Base-by-base conservation (phyloP, 2,797 vertebrate species). In the Molossus molossus region DNA sequence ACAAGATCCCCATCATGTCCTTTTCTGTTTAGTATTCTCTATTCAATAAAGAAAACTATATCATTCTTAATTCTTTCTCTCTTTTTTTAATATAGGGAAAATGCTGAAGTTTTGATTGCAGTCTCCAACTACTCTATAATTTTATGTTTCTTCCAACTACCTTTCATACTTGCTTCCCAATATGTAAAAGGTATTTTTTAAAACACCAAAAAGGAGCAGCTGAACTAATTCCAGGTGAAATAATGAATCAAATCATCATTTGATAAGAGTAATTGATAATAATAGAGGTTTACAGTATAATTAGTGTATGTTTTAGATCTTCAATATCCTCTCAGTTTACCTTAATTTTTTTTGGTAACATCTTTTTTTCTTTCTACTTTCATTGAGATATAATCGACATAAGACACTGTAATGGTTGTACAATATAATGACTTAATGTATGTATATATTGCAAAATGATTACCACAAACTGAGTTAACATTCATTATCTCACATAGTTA, bases 391-490 rank as follows among this genome's bases (percentile, higher is more conserved):
- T 14, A 73, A 87, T 21, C 29, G 37, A 91, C 18, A 65, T n/a
- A 60, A 15, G 87, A 60, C 53, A 75, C 7, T 75, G 4, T 33
- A 58, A 60, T 87, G 58, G 53, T 69, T 70, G 9, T 23, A 80
- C 18, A 72, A 64, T 20, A 75, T 72, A 53, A 73, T 20, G 65
- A 91, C 67, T 67, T 57, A 53, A 65, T 81, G 17, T 57, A 65
- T 40, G 9, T 25, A 55, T 57, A 50, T 53, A 64, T 17, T 75
- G 29, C 18, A 48, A 81, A 87, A 91, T 67, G 21, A 76, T 53
- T 53, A 95, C 29, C 76, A 91, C 29, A 75, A 82, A 27, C 40
- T 88, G 75, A 82, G 48, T 55, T 87, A 73, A 25, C 7, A 50
- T 45, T 40, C 9, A 29, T 58, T 33, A 50, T 14, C n/a, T 69